These are phyloP conservation scores for Limonius californicus DNA, from an alignment of 1,140 invertebrate genomes.

Conservation along the genomic window DNA sequence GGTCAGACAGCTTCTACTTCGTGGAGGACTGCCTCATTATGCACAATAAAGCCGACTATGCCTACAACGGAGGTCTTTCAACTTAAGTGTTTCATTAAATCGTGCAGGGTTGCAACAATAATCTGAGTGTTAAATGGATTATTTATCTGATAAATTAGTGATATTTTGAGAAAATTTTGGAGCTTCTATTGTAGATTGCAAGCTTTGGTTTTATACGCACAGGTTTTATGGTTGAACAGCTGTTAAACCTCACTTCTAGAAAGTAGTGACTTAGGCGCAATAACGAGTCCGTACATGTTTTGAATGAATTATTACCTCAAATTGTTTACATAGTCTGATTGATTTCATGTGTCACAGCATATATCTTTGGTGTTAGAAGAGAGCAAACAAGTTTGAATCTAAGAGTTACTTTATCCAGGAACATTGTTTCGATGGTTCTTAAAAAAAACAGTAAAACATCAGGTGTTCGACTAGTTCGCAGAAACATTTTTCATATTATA, in stretches of 20 bases:
- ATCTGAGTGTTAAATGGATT: neutral
- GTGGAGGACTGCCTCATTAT: constrained; percentile 95
- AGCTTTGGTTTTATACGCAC: neutral
- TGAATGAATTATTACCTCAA: too few relatives aligned
- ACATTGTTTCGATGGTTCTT: too few relatives aligned
- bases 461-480: too few relatives aligned
- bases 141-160: neutral
- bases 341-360: too few relatives aligned
- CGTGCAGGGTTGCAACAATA: neutral
- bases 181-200: neutral
- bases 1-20: constrained; percentile 99
- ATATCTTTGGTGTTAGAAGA: too few relatives aligned
- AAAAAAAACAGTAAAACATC: too few relatives aligned
- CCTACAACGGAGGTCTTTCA: constrained; percentile 71
- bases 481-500: too few relatives aligned
- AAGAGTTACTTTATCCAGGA: too few relatives aligned
- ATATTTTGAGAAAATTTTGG: neutral
- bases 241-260: neutral
- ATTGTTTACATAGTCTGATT: neutral
- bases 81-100: neutral
- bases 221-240: neutral
- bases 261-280: neutral
- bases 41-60: constrained; percentile 99
- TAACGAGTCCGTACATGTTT: neutral
- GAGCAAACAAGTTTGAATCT: too few relatives aligned